Conservation (phyloP, 2,888 invertebrate species). For the Ormyrus labotus region DNA sequence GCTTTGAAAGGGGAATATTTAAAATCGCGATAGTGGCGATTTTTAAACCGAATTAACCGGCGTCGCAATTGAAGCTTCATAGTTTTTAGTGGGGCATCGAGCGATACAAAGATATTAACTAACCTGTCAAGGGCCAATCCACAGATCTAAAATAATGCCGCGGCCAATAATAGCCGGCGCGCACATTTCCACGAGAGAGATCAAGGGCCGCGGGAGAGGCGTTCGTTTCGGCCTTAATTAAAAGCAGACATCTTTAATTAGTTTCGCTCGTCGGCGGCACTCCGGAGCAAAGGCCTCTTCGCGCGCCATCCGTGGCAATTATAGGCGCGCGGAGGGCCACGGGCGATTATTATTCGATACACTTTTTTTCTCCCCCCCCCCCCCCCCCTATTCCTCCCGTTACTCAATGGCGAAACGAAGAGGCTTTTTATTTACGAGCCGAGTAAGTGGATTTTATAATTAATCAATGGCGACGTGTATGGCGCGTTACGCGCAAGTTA, state of each 20-base stretch:
- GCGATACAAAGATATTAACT: conserved; percentile 18
- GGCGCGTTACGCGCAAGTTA: conserved; percentile 36
- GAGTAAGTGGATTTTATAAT: conserved; percentile 48
- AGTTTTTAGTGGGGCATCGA: not conserved
- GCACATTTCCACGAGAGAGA: conserved; percentile 34
- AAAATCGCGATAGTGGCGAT: not conserved
- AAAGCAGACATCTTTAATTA: conserved; percentile 63
- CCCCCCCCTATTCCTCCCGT: not conserved
- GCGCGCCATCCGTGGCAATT: conserved; percentile 23
- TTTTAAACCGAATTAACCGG: conserved; percentile 45
- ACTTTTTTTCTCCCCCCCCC: conserved; percentile 18
- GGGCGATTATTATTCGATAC: conserved; percentile 28
- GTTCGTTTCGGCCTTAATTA: conserved; percentile 67
- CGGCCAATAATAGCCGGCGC: conserved; percentile 22
- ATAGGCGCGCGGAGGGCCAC: conserved; percentile 19
- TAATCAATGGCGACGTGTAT: conserved; percentile 49
- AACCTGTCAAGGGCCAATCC: conserved; percentile 36
- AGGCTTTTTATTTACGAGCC: conserved; percentile 33
- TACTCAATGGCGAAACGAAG: conserved; percentile 27
- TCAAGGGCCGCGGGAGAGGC: conserved; percentile 57
- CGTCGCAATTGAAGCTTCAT: conserved; percentile 36
- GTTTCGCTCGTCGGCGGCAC: conserved; percentile 34
- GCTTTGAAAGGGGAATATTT: conserved; percentile 2
- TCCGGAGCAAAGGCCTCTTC: conserved; percentile 16
- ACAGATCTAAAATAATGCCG: conserved; percentile 23